phyloP scores from a whole-genome alignment of 2,888 invertebrate genomes.

The Stenurella melanura region DNA sequence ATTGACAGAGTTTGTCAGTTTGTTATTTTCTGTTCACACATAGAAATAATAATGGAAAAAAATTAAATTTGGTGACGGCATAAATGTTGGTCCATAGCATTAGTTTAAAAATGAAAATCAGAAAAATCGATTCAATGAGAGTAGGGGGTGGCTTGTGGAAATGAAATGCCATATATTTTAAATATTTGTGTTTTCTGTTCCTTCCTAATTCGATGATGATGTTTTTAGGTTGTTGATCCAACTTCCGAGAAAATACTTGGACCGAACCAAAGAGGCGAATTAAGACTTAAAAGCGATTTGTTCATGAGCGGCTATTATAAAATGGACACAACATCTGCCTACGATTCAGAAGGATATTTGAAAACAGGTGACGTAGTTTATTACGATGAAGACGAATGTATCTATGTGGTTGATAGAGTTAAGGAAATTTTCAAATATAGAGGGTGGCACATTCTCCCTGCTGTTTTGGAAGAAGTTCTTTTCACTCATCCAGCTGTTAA shows the following conservation, averaged over 20 bases:
- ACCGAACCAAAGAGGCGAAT: slow-evolving; percentile 74
- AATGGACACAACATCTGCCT: slow-evolving; percentile 69
- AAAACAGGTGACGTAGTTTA: slow-evolving; percentile 75
- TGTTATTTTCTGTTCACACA: no score
- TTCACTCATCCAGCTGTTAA: slow-evolving; percentile 61
- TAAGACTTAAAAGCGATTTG: slow-evolving; percentile 72
- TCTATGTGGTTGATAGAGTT: slow-evolving; percentile 73
- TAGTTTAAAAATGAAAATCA: no score
- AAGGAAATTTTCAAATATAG: slow-evolving; percentile 74
- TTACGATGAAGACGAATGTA: slow-evolving; percentile 73
- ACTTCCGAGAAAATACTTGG: slow-evolving; percentile 57
- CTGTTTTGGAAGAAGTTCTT: slow-evolving; percentile 60
- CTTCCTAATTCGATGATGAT: no score
- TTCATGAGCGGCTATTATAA: slow-evolving; percentile 73
- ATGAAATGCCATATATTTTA: no score
- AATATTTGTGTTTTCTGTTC: no score
- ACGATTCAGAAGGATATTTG: slow-evolving; percentile 72
- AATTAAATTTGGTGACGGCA: no score
- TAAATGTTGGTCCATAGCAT: no score
- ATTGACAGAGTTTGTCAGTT: no score
- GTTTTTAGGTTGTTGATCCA: slow-evolving; percentile 55
- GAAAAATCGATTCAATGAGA: no score
- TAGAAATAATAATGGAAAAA: no score
- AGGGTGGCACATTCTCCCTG: slow-evolving; percentile 71
- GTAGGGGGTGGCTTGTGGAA: no score